These are phyloP conservation scores for Thinocorus orbignyianus DNA, from an alignment of 2,113 vertebrate genomes.

Conservation along the genomic window DNA sequence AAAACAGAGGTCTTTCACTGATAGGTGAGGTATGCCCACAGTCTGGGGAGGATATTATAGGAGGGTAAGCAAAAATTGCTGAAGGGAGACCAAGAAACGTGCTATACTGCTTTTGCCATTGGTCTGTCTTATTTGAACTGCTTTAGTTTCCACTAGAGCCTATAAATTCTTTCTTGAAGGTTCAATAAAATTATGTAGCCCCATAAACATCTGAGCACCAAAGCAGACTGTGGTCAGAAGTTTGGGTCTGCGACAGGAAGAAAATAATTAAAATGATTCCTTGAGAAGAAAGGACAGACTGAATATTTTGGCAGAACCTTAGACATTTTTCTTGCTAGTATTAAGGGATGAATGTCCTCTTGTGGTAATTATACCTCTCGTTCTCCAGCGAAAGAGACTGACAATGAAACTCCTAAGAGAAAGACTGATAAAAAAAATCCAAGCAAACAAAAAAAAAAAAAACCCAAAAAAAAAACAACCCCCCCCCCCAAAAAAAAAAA, in stretches of 20 bases:
- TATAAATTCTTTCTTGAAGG: conserved; percentile 15
- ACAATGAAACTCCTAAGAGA: neutral
- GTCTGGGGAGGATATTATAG: neutral
- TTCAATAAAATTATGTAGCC: conserved; percentile 19
- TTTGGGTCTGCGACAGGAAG: conserved; percentile 10
- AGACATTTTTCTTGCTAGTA: neutral
- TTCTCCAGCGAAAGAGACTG: neutral
- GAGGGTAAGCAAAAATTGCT: neutral
- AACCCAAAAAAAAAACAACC: no score
- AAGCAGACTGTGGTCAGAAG: conserved; percentile 10
- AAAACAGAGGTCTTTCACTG: neutral
- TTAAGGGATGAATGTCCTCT: neutral
- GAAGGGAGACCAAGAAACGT: neutral
- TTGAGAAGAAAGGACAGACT: neutral
- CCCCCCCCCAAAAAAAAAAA: no score
- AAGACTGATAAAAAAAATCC: neutral
- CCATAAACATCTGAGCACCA: conserved; percentile 35
- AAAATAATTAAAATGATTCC: conserved; percentile 38
- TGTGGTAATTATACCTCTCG: neutral
- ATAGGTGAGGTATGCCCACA: neutral
- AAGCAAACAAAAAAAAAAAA: no score
- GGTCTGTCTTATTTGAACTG: neutral
- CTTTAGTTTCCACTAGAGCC: conserved; percentile 5
- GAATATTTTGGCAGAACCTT: neutral
- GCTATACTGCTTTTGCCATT: conserved; percentile 9